Percentiles rank a stretch among this genome's conserved stretches.
phyloP scores from a whole-genome alignment of 2,113 vertebrate species.

The Halichoeres trimaculatus region DNA sequence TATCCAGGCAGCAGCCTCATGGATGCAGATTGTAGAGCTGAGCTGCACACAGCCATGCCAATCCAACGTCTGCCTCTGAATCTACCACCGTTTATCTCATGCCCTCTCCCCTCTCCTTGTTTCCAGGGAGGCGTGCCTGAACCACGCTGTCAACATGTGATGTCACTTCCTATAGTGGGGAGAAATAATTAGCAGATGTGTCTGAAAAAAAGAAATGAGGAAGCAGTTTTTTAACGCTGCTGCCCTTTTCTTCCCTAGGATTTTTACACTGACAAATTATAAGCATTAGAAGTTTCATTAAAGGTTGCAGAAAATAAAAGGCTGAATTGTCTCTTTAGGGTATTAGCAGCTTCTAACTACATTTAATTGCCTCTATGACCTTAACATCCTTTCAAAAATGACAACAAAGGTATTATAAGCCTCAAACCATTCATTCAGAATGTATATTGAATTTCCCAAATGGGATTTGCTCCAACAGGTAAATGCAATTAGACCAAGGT shows the following conservation, averaged over 20 bases:
- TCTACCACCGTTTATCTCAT: conserved; percentile 67
- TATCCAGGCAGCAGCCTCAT: conserved; percentile 67
- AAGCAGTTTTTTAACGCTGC: too few relatives aligned
- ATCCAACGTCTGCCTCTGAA: conserved; percentile 66
- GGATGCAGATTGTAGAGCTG: conserved; percentile 61
- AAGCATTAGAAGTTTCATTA: not conserved
- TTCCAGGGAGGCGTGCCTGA: conserved; percentile 74
- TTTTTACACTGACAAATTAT: too few relatives aligned
- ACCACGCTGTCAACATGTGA: conserved; percentile 79
- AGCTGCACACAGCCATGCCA: conserved; percentile 67
- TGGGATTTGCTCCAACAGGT: conserved; percentile 65
- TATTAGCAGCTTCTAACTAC: not conserved
- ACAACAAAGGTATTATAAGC: conserved; percentile 13
- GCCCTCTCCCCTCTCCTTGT: conserved; percentile 59
- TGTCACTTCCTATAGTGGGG: conserved; percentile 80
- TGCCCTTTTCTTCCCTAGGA: too few relatives aligned
- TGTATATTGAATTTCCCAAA: conserved; percentile 48
- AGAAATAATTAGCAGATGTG: conserved; percentile 34
- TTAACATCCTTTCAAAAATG: not conserved
- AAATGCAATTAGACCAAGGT: conserved; percentile 72
- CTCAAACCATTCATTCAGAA: conserved; percentile 45
- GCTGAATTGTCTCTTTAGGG: not conserved
- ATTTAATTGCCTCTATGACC: conserved; percentile 7
- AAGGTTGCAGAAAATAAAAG: not conserved
- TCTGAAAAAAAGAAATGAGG: conserved; percentile 11